Percentiles rank a stretch among this genome's conserved stretches.
Conservation (phyloP, 1,140 invertebrate species). For the Kradibia gibbosae region DNA sequence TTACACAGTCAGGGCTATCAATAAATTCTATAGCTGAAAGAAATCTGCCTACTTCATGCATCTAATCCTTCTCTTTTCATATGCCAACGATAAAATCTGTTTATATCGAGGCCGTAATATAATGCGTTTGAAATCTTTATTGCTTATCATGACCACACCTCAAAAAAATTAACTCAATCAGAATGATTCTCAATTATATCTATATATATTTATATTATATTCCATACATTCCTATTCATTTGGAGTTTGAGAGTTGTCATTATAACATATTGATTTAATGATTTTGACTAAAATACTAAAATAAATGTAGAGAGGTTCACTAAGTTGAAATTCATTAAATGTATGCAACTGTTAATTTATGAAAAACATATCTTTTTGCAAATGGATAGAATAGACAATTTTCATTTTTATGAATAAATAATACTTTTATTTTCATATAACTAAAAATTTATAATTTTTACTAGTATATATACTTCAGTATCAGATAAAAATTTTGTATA, state of each 20-base stretch:
- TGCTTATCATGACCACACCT: conserved; percentile 14
- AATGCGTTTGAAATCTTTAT: background rate
- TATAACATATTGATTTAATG: background rate
- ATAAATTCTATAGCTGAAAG: background rate
- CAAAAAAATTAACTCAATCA: conserved; percentile 23
- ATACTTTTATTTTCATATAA: too few relatives aligned
- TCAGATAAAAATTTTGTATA: too few relatives aligned
- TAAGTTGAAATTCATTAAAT: background rate
- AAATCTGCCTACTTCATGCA: conserved; percentile 18
- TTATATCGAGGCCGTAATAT: background rate
- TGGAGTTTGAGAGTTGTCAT: background rate
- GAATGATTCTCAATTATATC: background rate
- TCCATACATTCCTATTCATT: background rate
- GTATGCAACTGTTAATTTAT: background rate
- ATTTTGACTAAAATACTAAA: background rate
- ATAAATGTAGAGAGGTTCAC: too few relatives aligned
- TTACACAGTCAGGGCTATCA: background rate
- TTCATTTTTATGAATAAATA: too few relatives aligned
- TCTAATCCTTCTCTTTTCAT: background rate
- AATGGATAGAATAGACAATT: too few relatives aligned
- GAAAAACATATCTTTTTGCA: background rate
- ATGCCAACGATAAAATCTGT: background rate
- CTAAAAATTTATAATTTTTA: too few relatives aligned
- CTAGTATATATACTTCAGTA: too few relatives aligned
- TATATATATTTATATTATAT: too few relatives aligned